phyloP scores from a whole-genome alignment of 1,140 invertebrate genomes.

The Plectrocnemia conspersa region DNA sequence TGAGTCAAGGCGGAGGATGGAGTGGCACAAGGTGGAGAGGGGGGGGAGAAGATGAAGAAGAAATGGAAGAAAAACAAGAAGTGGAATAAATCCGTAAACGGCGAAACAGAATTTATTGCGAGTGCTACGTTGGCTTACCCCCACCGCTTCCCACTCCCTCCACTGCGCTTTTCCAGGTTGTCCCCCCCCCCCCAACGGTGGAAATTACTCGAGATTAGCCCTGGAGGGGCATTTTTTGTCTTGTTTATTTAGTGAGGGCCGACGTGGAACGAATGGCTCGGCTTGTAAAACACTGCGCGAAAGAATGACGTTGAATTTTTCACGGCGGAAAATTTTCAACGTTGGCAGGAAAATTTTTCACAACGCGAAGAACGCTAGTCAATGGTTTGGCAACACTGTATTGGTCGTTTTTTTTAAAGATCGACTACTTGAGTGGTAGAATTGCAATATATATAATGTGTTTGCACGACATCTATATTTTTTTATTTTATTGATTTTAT shows the following conservation, averaged over 20 bases:
- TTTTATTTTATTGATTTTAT: no score
- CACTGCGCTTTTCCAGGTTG: no score
- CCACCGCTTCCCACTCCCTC: neutral
- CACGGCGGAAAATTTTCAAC: conserved; percentile 20
- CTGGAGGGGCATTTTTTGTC: conserved; percentile 32
- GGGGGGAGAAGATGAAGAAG: no score
- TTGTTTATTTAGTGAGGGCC: conserved; percentile 32
- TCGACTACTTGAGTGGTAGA: no score
- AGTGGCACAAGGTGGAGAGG: no score
- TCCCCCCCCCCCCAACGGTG: neutral
- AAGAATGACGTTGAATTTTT: conserved; percentile 32
- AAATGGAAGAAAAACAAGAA: conserved; percentile 15
- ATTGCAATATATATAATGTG: no score
- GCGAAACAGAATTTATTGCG: conserved; percentile 29
- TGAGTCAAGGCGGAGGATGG: conserved; percentile 7
- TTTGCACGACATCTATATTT: no score
- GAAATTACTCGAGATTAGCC: conserved; percentile 31
- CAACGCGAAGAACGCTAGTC: no score
- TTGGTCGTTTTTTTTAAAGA: no score
- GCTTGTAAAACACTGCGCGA: conserved; percentile 19
- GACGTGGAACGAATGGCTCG: conserved; percentile 28
- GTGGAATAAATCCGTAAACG: conserved; percentile 28
- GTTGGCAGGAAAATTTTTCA: no score
- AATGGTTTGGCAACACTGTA: no score
- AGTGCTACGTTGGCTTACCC: neutral